Conservation (phyloP, 2,888 invertebrate genomes). For the Conistra vaccinii region DNA sequence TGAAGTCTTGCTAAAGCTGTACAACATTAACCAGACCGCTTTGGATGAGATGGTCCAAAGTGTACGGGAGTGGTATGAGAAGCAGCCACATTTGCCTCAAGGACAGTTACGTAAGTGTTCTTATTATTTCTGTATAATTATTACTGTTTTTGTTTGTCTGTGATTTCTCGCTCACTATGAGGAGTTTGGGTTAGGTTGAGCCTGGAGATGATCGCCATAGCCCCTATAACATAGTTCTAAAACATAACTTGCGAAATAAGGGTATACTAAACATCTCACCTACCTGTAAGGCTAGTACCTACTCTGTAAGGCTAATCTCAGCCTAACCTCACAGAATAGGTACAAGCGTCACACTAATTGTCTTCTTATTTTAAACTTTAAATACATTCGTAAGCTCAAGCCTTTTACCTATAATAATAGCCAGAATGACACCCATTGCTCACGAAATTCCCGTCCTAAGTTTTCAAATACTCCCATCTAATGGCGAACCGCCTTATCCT, state of each 20-base stretch:
- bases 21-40: conserved; percentile 31
- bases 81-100: conserved; percentile 80
- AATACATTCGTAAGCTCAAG: neutral
- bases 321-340: neutral
- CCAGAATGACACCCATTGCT: neutral
- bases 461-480: neutral
- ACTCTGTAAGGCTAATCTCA: no score
- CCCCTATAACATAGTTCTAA: neutral
- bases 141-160: neutral
- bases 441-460: neutral
- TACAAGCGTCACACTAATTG: neutral
- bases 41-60: conserved; percentile 59
- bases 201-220: neutral
- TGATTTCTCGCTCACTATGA: neutral
- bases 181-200: neutral
- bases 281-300: no score
- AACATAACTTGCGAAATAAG: no score
- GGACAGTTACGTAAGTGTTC: conserved; percentile 70
- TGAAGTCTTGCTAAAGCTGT: conserved; percentile 40
- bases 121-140: neutral
- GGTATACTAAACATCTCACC: no score
- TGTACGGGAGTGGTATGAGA: conserved; percentile 74
- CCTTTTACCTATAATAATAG: no score
- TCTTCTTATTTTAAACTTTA: neutral
- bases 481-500: neutral